Conservation (phyloP, 2,113 vertebrate species). For the Pelecanoides urinatrix region DNA sequence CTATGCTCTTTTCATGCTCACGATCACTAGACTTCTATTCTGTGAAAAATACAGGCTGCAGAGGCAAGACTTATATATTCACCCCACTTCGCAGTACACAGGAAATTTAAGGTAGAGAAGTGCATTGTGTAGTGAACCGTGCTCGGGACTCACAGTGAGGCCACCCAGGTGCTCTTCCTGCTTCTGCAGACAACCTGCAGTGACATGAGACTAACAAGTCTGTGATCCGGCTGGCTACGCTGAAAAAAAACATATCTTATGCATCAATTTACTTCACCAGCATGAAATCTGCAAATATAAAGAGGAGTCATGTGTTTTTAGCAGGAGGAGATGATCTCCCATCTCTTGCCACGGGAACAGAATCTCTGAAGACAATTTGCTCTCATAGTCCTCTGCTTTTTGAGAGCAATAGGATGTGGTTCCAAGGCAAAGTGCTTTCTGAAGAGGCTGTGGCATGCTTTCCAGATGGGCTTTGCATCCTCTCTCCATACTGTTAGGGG, state of each 20-base stretch:
- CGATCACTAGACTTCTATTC: background rate
- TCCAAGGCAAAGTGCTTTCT: slow-evolving; percentile 20
- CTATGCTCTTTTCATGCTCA: background rate
- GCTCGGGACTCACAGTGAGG: background rate
- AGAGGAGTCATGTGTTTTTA: background rate
- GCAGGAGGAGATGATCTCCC: background rate
- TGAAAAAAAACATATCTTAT: background rate
- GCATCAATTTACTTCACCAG: background rate
- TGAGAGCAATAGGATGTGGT: background rate
- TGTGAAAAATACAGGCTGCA: background rate
- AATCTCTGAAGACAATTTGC: background rate
- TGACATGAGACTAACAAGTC: background rate
- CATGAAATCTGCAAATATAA: background rate
- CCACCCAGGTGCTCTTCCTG: background rate
- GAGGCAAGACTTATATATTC: background rate
- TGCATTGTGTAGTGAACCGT: accelerated
- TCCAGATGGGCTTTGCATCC: slow-evolving; percentile 41
- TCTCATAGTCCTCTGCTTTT: background rate
- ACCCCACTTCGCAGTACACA: background rate
- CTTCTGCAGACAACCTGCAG: background rate
- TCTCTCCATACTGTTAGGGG: background rate
- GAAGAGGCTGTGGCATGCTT: slow-evolving; percentile 3
- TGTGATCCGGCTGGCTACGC: background rate
- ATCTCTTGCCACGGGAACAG: background rate
- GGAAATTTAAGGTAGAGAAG: background rate